Base-by-base conservation (phyloP, 2,797 vertebrate species). In the Decapterus maruadsi region DNA sequence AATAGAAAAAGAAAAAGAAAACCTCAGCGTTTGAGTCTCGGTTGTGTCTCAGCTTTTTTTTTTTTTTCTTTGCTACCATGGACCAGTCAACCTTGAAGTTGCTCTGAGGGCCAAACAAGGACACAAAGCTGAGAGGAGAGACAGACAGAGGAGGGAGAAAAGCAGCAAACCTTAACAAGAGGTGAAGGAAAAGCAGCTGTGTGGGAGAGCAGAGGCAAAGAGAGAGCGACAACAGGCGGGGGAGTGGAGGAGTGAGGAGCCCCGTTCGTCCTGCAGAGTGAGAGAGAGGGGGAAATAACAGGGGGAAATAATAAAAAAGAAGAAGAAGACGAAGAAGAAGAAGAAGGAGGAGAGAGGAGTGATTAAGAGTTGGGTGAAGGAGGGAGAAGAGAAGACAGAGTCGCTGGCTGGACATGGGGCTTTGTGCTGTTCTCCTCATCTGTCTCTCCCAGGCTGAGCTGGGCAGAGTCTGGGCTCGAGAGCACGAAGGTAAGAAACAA, bases 371-470 rank as follows among this genome's bases (percentile, higher is more conserved):
- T 20, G 66, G 77, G 74, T 34, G 80, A 91, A 87, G 85, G 89
- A 87, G 78, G 89, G 84, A 82, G 86, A 88, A 81, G 69, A 85
- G 86, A 26, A 26, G 26, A 26, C 26, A 34, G 31, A 34, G 31
- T 34, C 31, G 31, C 78, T 76, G 54, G 82, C 84, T 63, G 93
- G 94, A 94, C 90, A 96, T 96, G 95, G 91, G 92, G 90, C 87
- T 95, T 67, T 95, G 89, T 82, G 89, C 92, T 62, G 83, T 96
- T 86, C 90, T 96, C 90, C 89, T 96, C 78, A 92, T 96, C 90
- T 95, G 92, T 90, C 94, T 96, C 74, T 94, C 93, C 86, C 95
- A 94, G 92, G 93, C 93, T 81, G 94, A 95, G 87, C 83, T 95
- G 81, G 91, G 91, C 62, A 94, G 90, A 83, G 90, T 93, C 74